These are phyloP conservation scores for Ceratina calcarata DNA, from an alignment of 1,140 invertebrate genomes.

Conservation along the genomic window DNA sequence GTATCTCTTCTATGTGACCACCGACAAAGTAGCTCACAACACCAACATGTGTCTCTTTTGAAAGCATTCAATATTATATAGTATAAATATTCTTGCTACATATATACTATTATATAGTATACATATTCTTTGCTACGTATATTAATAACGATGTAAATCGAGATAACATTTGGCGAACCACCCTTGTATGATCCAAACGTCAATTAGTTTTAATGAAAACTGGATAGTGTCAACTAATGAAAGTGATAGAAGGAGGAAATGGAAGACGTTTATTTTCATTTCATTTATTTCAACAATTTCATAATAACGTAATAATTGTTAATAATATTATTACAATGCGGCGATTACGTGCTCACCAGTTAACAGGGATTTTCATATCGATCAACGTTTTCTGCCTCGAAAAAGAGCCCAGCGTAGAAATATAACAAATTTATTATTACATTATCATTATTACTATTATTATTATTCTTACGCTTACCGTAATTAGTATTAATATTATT, in stretches of 20 bases:
- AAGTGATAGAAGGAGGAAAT: slow-evolving; percentile 56
- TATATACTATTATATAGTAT: too few species aligned
- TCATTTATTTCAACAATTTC: slow-evolving; percentile 82
- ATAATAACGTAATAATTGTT: slow-evolving; percentile 81
- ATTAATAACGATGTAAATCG: too few species aligned
- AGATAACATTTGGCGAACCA: too few species aligned
- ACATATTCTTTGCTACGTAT: too few species aligned
- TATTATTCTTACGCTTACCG: slow-evolving; percentile 50
- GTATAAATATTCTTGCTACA: too few species aligned
- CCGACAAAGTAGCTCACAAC: too few species aligned
- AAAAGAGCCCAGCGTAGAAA: slow-evolving; percentile 80
- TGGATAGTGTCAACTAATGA: slow-evolving; percentile 3
- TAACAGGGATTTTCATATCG: slow-evolving; percentile 80
- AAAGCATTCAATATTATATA: too few species aligned
- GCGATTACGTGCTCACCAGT: slow-evolving; percentile 79
- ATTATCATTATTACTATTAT: slow-evolving; percentile 61
- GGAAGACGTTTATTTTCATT: slow-evolving; percentile 76
- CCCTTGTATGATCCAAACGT: not conserved
- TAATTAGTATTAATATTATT: slow-evolving; percentile 60
- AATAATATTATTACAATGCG: slow-evolving; percentile 81
- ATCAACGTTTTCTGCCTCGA: slow-evolving; percentile 79
- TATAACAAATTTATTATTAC: slow-evolving; percentile 78
- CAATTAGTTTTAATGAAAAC: not conserved
- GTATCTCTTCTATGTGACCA: too few species aligned
- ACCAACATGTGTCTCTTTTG: too few species aligned